phyloP scores from a whole-genome alignment of 2,797 vertebrate genomes.

The Tapera naevia region DNA sequence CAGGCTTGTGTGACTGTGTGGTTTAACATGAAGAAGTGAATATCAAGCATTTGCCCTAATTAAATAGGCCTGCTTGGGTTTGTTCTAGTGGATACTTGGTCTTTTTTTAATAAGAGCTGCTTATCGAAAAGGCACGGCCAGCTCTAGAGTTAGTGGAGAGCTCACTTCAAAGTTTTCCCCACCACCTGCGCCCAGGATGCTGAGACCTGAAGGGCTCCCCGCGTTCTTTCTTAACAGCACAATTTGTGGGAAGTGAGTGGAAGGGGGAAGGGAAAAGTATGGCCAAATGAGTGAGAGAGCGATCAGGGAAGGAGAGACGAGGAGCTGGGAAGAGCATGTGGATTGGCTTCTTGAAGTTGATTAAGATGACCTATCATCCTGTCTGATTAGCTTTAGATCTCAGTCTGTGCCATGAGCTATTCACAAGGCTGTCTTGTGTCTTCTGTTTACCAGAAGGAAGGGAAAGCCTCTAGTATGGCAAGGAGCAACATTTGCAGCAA shows the following conservation, averaged over 20 bases:
- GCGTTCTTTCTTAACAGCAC: conserved; percentile 23
- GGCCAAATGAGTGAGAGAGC: not conserved
- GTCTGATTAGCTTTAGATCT: conserved; percentile 38
- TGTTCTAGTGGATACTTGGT: conserved; percentile 78
- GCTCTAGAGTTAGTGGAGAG: conserved; percentile 76
- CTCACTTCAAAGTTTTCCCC: conserved; percentile 76
- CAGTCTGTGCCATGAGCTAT: conserved; percentile 43
- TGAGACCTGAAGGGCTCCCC: conserved; percentile 65
- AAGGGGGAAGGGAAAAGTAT: conserved; percentile 14
- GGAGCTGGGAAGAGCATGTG: conserved; percentile 42
- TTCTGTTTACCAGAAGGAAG: conserved; percentile 55
- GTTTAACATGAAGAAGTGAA: conserved; percentile 76
- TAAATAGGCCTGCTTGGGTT: conserved; percentile 77
- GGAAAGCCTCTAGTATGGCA: not conserved
- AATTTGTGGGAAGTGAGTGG: not conserved
- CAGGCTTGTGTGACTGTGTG: conserved; percentile 68
- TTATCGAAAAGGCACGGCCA: conserved; percentile 72
- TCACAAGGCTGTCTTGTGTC: conserved; percentile 45
- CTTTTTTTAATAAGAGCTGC: conserved; percentile 83
- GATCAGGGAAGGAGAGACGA: not conserved
- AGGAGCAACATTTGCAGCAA: conserved; percentile 24
- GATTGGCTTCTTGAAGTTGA: conserved; percentile 63
- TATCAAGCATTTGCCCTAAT: conserved; percentile 77
- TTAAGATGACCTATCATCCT: conserved; percentile 60
- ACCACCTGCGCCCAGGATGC: conserved; percentile 77